A percentile compares a stretch with the other conserved stretches of the same genome.
Conservation (phyloP, 2,888 invertebrate genomes). For the Tipula confusa region DNA sequence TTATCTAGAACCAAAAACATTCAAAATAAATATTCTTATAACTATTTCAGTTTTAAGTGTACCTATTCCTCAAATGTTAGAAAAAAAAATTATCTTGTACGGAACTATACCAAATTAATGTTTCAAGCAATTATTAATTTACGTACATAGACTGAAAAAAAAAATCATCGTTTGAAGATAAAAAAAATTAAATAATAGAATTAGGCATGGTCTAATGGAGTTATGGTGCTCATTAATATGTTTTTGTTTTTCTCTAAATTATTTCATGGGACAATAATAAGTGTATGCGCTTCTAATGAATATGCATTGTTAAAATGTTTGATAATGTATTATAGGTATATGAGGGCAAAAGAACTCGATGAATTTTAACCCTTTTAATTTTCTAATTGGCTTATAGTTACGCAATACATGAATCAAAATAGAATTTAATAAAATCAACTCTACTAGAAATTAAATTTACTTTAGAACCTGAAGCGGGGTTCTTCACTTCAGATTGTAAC, state of each 20-base stretch:
- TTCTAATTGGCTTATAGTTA: too few species aligned
- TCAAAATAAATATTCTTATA: not conserved
- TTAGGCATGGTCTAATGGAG: slow-evolving; percentile 12
- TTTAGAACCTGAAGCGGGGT: too few species aligned
- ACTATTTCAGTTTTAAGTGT: not conserved
- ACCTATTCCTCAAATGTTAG: not conserved
- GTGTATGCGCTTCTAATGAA: not conserved
- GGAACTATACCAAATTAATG: slow-evolving; percentile 20
- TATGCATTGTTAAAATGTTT: not conserved
- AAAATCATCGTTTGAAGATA: not conserved
- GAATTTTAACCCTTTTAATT: too few species aligned
- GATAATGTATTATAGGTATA: too few species aligned
- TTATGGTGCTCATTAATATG: not conserved
- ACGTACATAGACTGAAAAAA: not conserved
- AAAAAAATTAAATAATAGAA: slow-evolving; percentile 3
- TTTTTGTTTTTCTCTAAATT: not conserved
- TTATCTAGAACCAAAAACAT: not conserved
- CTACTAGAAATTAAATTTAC: too few species aligned
- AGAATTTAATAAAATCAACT: too few species aligned
- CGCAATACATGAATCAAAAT: too few species aligned
- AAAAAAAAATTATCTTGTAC: not conserved
- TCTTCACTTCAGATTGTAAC: too few species aligned
- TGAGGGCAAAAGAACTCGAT: too few species aligned
- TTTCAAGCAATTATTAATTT: slow-evolving; percentile 20
- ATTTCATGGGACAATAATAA: not conserved